Base-by-base conservation (phyloP, 1,140 invertebrate species). In the Dreissena rostriformis region DNA sequence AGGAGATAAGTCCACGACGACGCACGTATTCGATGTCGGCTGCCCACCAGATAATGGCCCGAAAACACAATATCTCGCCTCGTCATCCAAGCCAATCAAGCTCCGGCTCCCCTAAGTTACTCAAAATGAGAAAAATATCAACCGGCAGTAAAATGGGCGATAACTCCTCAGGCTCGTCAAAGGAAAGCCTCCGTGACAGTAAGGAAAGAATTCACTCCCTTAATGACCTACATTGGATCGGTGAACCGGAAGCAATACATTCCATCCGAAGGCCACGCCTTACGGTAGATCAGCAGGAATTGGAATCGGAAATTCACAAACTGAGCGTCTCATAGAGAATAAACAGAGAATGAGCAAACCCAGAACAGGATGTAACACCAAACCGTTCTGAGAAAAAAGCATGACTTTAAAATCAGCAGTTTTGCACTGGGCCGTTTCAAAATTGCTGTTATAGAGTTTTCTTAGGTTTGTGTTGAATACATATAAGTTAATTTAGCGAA, bases 191-290 rank as follows among this genome's bases (percentile, higher is more conserved):
- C n/a, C 24, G 22, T 26, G 76, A 79, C 14, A 55, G 76, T 55
- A 65, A 19, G 1, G 80, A 74, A 17, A 55, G 57, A 73, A 28
- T 81, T 81, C 72, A 65, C 53, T 84, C 82, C 39, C 74, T 84
- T 76, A 67, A 70, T n/a, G 78, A 86, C 8, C 26, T 80, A 17
- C 66, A 87, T 29, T 88, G 88, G 87, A 24, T 73, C 17, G 87
- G 87, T 53, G 80, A 87, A 26, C 88, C 88, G 6, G 86, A 88
- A 29, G 88, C 88, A 52, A 89, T 89, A 39, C 72, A 82, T 57
- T 89, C 88, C 22, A 86, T 89, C 5, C 55, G 88, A 53, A 55
- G 88, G 12, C 76, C 87, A 14, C 53, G n/a, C 87, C 19, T 88
- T 87, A 68, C 85, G 10, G 87, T 85, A 0, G 85, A 86, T 22